Percentiles rank a stretch among this genome's conserved stretches.
Conservation (phyloP, 2,797 vertebrate species). For the Thalassophryne amazonica region DNA sequence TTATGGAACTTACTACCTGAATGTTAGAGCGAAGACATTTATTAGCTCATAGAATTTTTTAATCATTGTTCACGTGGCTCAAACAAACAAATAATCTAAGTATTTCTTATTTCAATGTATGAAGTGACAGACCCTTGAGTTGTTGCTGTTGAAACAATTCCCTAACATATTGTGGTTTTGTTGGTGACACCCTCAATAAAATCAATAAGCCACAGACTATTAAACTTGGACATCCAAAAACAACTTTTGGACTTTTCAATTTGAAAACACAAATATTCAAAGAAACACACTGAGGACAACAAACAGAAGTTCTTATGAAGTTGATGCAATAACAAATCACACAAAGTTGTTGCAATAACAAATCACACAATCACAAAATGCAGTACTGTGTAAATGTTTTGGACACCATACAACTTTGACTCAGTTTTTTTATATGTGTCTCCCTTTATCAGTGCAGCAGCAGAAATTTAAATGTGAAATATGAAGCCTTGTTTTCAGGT, state of each 20-base stretch:
- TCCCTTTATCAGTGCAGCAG: no score
- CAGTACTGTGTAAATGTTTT: no score
- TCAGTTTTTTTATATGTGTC: no score
- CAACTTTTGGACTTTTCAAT: constrained; percentile 30
- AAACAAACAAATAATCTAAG: constrained; percentile 35
- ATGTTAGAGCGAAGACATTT: constrained; percentile 73
- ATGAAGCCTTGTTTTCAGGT: no score
- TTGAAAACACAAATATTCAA: constrained; percentile 2
- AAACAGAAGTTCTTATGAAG: no score
- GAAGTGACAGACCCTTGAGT: constrained; percentile 56
- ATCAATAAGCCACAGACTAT: constrained; percentile 47
- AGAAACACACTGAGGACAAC: no score
- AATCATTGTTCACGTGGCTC: constrained; percentile 59
- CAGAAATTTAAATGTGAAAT: no score
- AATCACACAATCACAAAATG: no score
- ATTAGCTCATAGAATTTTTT: constrained; percentile 62
- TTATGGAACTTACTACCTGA: constrained; percentile 76
- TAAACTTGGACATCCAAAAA: constrained; percentile 33
- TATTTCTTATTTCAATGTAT: constrained; percentile 64
- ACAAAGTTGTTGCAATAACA: no score
- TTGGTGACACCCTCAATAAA: constrained; percentile 61
- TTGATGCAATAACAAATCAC: no score
- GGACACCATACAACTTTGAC: no score
- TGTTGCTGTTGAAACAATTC: constrained; percentile 63
- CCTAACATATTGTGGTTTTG: constrained; percentile 47